Percentiles rank a stretch among this genome's conserved stretches.
Conservation (phyloP, 2,797 vertebrate genomes). For the Acanthurus leucopareius region DNA sequence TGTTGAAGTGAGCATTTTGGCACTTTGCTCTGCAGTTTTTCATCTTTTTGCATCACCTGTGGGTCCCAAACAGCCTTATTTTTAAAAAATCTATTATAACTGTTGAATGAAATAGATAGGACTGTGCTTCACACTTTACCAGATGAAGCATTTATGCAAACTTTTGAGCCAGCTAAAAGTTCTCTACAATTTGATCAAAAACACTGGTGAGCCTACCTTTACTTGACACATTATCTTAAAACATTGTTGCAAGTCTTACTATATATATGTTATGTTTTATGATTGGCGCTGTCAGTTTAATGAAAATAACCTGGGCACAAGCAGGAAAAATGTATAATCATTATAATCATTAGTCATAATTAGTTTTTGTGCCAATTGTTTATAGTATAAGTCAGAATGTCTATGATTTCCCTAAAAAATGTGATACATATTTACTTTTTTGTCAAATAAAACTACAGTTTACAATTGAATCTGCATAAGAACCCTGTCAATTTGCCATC, state of each 20-base stretch:
- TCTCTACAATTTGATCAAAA: background rate
- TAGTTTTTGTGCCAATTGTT: no score
- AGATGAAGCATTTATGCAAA: no score
- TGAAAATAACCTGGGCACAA: background rate
- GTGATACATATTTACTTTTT: background rate
- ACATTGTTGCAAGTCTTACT: background rate
- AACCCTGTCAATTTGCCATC: slow-evolving; percentile 78
- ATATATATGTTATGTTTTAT: background rate
- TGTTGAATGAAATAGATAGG: no score
- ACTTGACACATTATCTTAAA: background rate
- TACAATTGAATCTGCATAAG: background rate
- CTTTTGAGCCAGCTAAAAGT: background rate
- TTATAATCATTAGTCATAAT: no score
- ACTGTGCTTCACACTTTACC: no score
- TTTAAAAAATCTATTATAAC: no score
- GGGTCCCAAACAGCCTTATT: no score
- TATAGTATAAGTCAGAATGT: background rate
- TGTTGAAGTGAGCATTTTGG: no score
- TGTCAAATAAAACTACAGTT: background rate
- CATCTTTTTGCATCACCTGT: no score
- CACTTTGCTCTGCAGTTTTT: no score
- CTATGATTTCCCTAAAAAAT: background rate
- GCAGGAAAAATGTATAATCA: background rate
- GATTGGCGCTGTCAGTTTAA: background rate
- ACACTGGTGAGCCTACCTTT: background rate